Evolutionary conservation across 2,797 vertebrate species (phyloP).

Genomic region (Eulemur rubriventer): DNA sequence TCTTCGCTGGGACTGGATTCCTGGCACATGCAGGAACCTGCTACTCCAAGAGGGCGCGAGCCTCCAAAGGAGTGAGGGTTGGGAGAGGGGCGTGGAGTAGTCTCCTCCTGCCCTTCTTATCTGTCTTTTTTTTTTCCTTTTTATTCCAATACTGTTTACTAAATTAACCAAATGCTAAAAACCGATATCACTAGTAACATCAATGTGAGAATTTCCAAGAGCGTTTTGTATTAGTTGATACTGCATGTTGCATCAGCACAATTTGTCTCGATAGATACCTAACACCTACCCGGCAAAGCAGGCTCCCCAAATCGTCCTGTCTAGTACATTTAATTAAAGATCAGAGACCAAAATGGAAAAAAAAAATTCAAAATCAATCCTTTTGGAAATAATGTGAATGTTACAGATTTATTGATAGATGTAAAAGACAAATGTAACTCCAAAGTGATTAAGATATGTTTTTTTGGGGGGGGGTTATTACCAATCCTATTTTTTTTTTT

Average conservation of each 20-base stretch:
- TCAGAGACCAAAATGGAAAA: background rate
- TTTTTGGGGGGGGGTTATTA: background rate
- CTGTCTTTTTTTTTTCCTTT: background rate
- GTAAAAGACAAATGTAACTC: background rate
- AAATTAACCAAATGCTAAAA: background rate
- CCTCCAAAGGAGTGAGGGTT: background rate
- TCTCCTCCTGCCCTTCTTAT: background rate
- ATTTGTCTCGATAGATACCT: background rate
- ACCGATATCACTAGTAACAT: background rate
- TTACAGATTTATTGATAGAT: background rate
- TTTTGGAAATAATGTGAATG: background rate
- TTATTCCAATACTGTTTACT: background rate
- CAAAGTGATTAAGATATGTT: background rate
- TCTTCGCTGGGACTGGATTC: background rate
- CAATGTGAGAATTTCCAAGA: background rate
- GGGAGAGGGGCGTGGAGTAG: background rate
- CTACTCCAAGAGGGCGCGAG: background rate
- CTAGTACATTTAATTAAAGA: background rate
- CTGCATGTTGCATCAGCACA: background rate
- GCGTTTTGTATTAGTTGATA: background rate
- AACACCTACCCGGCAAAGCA: background rate
- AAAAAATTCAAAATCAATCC: background rate
- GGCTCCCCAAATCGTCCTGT: background rate
- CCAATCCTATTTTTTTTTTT: background rate
- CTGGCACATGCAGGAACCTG: constrained; percentile 46